Evolutionary conservation across 2,797 vertebrate genomes (phyloP).

Genomic region (Hippopotamyrus pictus): DNA sequence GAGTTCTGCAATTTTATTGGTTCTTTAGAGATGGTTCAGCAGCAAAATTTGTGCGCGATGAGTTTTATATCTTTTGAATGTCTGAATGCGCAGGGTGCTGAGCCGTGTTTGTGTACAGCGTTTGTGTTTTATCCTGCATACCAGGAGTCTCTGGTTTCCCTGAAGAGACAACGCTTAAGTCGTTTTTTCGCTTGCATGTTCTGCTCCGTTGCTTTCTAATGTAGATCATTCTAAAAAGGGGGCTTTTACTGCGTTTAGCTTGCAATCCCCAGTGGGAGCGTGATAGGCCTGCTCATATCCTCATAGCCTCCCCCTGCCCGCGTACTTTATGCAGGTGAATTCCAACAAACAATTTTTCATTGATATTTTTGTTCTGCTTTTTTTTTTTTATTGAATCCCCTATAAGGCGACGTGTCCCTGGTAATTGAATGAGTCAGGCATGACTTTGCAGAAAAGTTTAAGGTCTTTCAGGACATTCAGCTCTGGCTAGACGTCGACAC

Average conservation of each 20-base stretch:
- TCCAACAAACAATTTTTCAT: not conserved
- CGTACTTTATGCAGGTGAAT: not conserved
- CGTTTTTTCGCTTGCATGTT: conserved; percentile 9
- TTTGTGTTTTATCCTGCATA: not conserved
- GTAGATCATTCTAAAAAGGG: conserved; percentile 33
- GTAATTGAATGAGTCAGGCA: not conserved
- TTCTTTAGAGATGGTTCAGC: not conserved
- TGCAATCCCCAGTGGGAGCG: conserved; percentile 9
- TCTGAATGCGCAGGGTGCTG: not conserved
- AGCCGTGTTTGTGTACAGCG: not conserved
- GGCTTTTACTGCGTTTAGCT: conserved; percentile 22
- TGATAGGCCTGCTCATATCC: not conserved
- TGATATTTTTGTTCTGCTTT: not conserved
- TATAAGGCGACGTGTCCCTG: not conserved
- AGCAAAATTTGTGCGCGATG: too few relatives aligned
- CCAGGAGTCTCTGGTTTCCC: not conserved
- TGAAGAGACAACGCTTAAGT: not conserved
- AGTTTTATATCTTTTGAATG: not conserved
- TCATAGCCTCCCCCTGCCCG: not conserved
- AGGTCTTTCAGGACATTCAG: not conserved
- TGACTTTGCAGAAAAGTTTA: not conserved
- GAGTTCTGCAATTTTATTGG: not conserved
- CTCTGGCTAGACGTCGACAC: not conserved
- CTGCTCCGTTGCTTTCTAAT: conserved; percentile 29
- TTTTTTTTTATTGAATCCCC: not conserved